These are phyloP conservation scores for Lapara coniferarum DNA, from an alignment of 2,888 invertebrate species.

Conservation along the genomic window DNA sequence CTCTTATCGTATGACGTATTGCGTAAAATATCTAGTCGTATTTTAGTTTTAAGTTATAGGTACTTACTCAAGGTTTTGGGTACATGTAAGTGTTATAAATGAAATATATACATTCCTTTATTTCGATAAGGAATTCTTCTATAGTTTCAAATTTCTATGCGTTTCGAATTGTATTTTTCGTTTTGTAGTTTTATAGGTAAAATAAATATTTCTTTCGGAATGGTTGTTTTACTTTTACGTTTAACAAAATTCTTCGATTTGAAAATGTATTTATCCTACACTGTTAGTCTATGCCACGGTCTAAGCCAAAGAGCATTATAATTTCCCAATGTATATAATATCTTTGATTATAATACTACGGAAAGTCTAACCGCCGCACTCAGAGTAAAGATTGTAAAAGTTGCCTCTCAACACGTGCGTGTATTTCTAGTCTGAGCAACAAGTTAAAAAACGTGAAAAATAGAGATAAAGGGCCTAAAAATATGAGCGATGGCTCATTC, in stretches of 20 bases:
- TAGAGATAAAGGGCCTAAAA: too few species aligned
- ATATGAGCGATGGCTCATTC: too few species aligned
- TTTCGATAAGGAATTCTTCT: constrained; percentile 9
- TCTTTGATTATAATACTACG: too few species aligned
- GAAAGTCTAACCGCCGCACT: too few species aligned
- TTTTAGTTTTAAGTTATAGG: constrained; percentile 33
- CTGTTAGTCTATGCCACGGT: too few species aligned
- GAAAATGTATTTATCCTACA: too few species aligned
- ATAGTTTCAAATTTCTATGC: constrained; percentile 13
- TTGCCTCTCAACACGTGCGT: too few species aligned
- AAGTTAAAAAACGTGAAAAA: too few species aligned
- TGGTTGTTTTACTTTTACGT: neutral
- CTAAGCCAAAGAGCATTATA: too few species aligned
- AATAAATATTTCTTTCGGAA: constrained; percentile 23
- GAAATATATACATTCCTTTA: constrained; percentile 24
- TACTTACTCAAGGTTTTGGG: constrained; percentile 43
- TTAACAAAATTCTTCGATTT: neutral
- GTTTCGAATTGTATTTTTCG: constrained; percentile 8
- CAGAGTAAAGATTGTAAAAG: too few species aligned
- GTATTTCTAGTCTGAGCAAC: too few species aligned
- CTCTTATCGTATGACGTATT: constrained; percentile 1
- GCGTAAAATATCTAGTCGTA: constrained; percentile 32
- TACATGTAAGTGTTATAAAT: constrained; percentile 40
- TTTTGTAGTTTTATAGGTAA: constrained; percentile 22
- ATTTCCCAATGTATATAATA: too few species aligned